Evolutionary conservation across 2,113 vertebrate genomes (phyloP), one percentile per base, ranked within the genome.

Genomic region (Psettodes erumei): DNA sequence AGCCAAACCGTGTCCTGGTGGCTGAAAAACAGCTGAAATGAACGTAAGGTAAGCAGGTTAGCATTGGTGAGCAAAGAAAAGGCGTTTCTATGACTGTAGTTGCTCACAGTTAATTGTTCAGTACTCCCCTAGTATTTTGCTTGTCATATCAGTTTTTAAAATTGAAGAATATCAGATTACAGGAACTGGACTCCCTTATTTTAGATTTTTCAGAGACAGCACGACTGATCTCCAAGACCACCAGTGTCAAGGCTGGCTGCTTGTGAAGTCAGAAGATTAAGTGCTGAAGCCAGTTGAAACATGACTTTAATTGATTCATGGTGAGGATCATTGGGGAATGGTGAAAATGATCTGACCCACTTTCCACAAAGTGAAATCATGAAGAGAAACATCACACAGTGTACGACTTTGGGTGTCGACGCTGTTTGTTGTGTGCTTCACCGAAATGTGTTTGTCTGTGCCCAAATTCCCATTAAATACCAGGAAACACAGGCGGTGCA

Each of bases 291-390:
- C 35, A 62, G 47, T 4, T 43, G 48, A 77, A 69, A 61, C 30
- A 54, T 42, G 19, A 55, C 11, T 68, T 10, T 86, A 82, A 82
- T 69, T 74, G 33, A 56, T 64, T 87, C 75, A 82, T 56, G 71
- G 18, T 77, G 71, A 77, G 35, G 37, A 84, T 60, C 19, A 25
- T 42, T 70, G n/a, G n/a, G 6, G 50, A 45, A 82, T 35, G 6
- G 16, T 54, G 35, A 70, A 73, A 79, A 68, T 58, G 18, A 30
- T 74, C 59, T 79, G 75, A 75, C 66, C 77, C 74, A 79, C 43
- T 69, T 69, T 84, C 61, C 47, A 58, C 28, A 59, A 72, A 72
- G 69, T 71, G 54, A 78, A 75, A 82, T 75, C 47, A 33, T 50
- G 51, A 71, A 80, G 32, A 54, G 16, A 65, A 38, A 33, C 1